Percentiles rank a stretch among this genome's conserved stretches.
phyloP scores from a whole-genome alignment of 2,797 vertebrate species.

The Etheostoma nigrum region DNA sequence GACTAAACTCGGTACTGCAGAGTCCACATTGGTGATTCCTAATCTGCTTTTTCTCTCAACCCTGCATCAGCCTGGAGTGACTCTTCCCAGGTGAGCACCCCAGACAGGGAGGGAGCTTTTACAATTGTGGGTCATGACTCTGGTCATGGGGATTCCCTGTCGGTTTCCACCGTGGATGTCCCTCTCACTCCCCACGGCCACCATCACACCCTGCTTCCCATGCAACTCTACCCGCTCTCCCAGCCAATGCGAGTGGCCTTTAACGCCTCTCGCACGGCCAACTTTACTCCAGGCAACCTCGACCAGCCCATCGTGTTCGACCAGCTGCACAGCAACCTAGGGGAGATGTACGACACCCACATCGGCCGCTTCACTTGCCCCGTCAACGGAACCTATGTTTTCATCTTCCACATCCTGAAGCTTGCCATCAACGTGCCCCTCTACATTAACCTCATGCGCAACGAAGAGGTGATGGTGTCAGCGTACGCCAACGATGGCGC shows the following conservation, averaged over 20 bases:
- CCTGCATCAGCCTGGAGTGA: slow-evolving; percentile 91
- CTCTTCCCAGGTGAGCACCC: slow-evolving; percentile 95
- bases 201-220: slow-evolving; percentile 86
- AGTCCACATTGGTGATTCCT: no score
- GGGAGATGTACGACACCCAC: slow-evolving; percentile 93
- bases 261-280: slow-evolving; percentile 94
- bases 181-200: slow-evolving; percentile 86
- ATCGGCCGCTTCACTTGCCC: slow-evolving; percentile 95
- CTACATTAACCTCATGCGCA: slow-evolving; percentile 98
- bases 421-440: slow-evolving; percentile 95
- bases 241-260: slow-evolving; percentile 96
- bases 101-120: slow-evolving; percentile 88
- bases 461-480: slow-evolving; percentile 96
- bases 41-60: slow-evolving; percentile 16
- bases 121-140: slow-evolving; percentile 88
- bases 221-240: slow-evolving; percentile 91
- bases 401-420: slow-evolving; percentile 98
- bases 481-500: slow-evolving; percentile 98
- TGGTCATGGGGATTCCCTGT: slow-evolving; percentile 91
- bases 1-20: no score
- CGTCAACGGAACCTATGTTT: slow-evolving; percentile 93
- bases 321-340: slow-evolving; percentile 93
- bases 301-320: slow-evolving; percentile 98
- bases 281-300: slow-evolving; percentile 94
- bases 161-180: slow-evolving; percentile 88